Evolutionary conservation across 2,113 vertebrate species (phyloP).

Genomic region (Dissostichus mawsoni): DNA sequence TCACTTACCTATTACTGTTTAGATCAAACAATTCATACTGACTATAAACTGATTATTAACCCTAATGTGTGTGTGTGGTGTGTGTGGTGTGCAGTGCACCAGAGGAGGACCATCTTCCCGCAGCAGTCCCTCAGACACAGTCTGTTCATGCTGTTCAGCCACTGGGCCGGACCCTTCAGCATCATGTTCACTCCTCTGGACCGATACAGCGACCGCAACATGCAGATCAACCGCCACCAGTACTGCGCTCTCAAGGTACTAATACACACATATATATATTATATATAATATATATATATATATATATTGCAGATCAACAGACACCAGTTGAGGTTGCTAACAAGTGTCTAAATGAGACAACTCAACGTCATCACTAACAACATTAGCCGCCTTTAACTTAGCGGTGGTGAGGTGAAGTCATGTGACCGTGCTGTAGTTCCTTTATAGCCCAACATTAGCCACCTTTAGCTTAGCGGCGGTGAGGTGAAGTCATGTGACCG

Average conservation of each 20-base stretch:
- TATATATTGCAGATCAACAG: no score
- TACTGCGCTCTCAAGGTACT: conserved; percentile 96
- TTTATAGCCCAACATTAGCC: no score
- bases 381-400: no score
- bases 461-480: no score
- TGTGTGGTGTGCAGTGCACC: conserved; percentile 87
- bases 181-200: conserved; percentile 98
- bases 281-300: no score
- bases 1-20: neutral
- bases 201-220: conserved; percentile 96
- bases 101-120: conserved; percentile 96
- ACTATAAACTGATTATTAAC: conserved; percentile 88
- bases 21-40: neutral
- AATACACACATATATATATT: neutral
- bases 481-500: no score
- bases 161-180: conserved; percentile 98
- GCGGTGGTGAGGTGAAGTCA: no score
- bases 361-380: no score
- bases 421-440: no score
- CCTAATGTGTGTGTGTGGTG: no score
- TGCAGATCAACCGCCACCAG: conserved; percentile 98
- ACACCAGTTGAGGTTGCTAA: no score
- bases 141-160: conserved; percentile 98
- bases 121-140: conserved; percentile 98
- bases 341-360: no score